Conservation (phyloP, 2,113 vertebrate species). For the Paedocypris sp. region DNA sequence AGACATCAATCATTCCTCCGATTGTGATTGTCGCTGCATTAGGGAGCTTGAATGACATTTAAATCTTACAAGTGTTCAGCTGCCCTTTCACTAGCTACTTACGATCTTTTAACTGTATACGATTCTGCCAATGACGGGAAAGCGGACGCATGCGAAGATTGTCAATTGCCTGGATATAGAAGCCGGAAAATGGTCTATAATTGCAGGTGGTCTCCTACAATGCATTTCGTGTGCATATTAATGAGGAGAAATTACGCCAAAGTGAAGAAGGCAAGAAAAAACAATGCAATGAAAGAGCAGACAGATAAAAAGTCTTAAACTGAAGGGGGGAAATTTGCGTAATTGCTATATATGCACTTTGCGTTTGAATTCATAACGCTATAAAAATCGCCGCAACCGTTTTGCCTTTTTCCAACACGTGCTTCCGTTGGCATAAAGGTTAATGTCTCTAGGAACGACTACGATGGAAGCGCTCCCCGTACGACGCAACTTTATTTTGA, state of each 20-base stretch:
- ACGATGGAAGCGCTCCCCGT: not conserved
- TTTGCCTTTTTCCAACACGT: slow-evolving; percentile 4
- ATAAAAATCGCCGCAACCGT: not conserved
- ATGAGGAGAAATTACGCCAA: slow-evolving; percentile 26
- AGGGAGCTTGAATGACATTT: slow-evolving; percentile 67
- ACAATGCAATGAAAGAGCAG: slow-evolving; percentile 15
- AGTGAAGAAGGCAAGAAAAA: slow-evolving; percentile 24
- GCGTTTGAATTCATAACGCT: not conserved
- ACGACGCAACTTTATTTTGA: slow-evolving; percentile 39
- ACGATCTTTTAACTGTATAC: slow-evolving; percentile 51
- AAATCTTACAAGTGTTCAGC: slow-evolving; percentile 53
- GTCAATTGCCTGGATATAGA: slow-evolving; percentile 25
- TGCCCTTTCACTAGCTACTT: slow-evolving; percentile 58
- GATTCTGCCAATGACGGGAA: slow-evolving; percentile 59
- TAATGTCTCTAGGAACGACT: not conserved
- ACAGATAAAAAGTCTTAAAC: not conserved
- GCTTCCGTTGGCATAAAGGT: not conserved
- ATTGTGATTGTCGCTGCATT: slow-evolving; percentile 61
- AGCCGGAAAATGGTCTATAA: slow-evolving; percentile 33
- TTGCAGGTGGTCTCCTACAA: slow-evolving; percentile 33
- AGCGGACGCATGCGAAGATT: slow-evolving; percentile 38
- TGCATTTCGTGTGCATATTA: slow-evolving; percentile 34
- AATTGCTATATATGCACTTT: not conserved
- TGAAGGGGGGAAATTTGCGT: not conserved
- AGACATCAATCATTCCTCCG: slow-evolving; percentile 55